Conservation (phyloP, 2,113 vertebrate genomes). For the Syngnathus typhle region DNA sequence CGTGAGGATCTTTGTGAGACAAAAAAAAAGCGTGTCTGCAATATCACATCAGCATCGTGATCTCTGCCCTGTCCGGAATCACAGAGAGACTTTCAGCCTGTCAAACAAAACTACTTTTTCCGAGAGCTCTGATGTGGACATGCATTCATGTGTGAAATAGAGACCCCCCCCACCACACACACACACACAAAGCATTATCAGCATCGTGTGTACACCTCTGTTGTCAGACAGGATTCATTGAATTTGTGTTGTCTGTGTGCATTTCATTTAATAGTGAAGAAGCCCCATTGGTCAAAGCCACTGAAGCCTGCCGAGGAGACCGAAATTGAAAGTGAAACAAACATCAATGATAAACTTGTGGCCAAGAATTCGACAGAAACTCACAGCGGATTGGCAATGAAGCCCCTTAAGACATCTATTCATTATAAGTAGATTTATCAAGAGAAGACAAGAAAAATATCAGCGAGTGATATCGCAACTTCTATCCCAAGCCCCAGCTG, state of each 20-base stretch:
- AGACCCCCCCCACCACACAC: background rate
- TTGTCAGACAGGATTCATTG: slow-evolving; percentile 23
- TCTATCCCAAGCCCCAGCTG: slow-evolving; percentile 10
- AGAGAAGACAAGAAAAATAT: slow-evolving; percentile 8
- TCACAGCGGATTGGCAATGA: background rate
- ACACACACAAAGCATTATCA: slow-evolving; percentile 15
- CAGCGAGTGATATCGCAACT: slow-evolving; percentile 5
- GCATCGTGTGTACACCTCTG: slow-evolving; percentile 5
- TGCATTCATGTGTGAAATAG: slow-evolving; percentile 15
- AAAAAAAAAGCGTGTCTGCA: slow-evolving; percentile 16
- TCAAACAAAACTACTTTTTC: slow-evolving; percentile 13
- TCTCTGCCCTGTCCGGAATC: slow-evolving; percentile 8
- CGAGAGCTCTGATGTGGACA: slow-evolving; percentile 1
- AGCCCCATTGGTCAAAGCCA: slow-evolving; percentile 13
- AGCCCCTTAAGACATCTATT: slow-evolving; percentile 6
- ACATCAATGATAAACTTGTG: slow-evolving; percentile 16
- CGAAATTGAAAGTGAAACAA: slow-evolving; percentile 26
- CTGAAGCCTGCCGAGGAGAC: slow-evolving; percentile 22
- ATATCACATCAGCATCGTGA: slow-evolving; percentile 23
- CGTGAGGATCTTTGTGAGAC: slow-evolving; percentile 15
- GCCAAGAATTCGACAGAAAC: slow-evolving; percentile 11
- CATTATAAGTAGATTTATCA: background rate
- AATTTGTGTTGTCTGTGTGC: slow-evolving; percentile 31
- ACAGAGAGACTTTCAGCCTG: slow-evolving; percentile 23
- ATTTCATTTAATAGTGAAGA: slow-evolving; percentile 32